Base-by-base conservation (phyloP, 2,888 invertebrate genomes). In the Cryptocephalus primarius region DNA sequence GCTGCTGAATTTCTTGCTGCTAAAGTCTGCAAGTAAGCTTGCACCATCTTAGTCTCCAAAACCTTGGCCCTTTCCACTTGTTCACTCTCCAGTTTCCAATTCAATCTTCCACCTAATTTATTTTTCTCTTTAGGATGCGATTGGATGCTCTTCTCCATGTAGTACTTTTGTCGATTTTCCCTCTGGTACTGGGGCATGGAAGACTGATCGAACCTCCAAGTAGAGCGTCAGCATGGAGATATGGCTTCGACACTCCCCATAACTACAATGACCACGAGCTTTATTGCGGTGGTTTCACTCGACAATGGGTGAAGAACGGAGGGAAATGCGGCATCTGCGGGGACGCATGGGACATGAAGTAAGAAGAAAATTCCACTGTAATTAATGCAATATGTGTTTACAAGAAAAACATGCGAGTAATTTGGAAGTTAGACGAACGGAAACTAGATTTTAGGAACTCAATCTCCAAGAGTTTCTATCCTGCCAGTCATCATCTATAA, bases 231-330 rank as follows among this genome's bases (percentile, higher is more conserved):
- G 89, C 89, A 61, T 91, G 90, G 90, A 78, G 90, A 54, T 90
- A 83, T 69, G 91, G 90, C 48, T 92, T 91, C 69, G 79, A 83
- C 65, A 88, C 90, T 1, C 88, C 88, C 1, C 85, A 85, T 61
- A 86, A 92, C 69, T 91, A 90, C 72, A 89, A 91, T 67, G 91
- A 92, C 69, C 85, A 90, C 65, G 88, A 91, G 63, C 75, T 85
- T 4, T 91, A 83, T 70, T 91, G 91, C 66, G 91, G 91, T 1
- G 91, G 91, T 9, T 88, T 84, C 66, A 77, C 83, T n/a, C 74
- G 86, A 43, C 90, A 90, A 62, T 88, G 88, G 85, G 78, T 80
- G 58, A 78, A 72, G 48, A 91, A 91, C 62, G 79, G 75, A 2
- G 91, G 91, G 0, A 86, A 87, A 64, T 91, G 91, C 61, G 91